These are phyloP conservation scores for Sylvia borin DNA, from an alignment of 2,797 vertebrate genomes.

Conservation along the genomic window DNA sequence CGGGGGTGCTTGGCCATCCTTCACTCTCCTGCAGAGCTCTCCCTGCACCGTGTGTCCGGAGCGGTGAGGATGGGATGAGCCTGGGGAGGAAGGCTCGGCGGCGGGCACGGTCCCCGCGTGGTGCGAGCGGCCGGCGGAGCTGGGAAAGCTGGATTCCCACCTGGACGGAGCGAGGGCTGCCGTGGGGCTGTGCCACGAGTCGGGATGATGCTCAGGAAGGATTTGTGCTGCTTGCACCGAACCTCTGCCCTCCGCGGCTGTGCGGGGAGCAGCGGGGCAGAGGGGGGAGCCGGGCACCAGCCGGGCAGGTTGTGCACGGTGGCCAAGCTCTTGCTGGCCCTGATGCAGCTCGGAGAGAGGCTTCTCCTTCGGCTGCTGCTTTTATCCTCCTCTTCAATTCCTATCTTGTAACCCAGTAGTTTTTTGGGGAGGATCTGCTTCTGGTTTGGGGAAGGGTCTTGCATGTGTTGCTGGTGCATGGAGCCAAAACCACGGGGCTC, in stretches of 20 bases:
- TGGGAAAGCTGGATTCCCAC: background rate
- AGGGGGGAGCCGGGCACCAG: background rate
- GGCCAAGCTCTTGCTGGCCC: background rate
- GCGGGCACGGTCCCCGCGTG: rapidly evolving
- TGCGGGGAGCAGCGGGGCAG: background rate
- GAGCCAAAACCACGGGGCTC: rapidly evolving
- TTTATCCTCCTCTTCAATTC: background rate
- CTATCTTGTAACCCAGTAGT: background rate
- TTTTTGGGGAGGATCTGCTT: background rate
- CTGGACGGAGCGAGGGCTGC: background rate
- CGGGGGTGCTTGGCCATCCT: background rate
- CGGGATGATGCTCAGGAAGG: background rate
- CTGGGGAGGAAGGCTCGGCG: background rate
- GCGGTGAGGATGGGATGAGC: background rate
- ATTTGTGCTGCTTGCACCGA: background rate
- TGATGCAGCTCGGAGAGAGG: background rate
- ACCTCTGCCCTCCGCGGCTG: background rate
- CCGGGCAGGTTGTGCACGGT: background rate
- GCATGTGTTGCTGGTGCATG: rapidly evolving
- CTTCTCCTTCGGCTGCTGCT: background rate
- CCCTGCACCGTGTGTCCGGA: background rate
- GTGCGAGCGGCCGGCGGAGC: background rate
- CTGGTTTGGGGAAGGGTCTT: rapidly evolving
- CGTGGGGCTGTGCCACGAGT: background rate
- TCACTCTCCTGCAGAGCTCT: background rate